Conservation (phyloP, 2,888 invertebrate species). For the Clitarchus hookeri region DNA sequence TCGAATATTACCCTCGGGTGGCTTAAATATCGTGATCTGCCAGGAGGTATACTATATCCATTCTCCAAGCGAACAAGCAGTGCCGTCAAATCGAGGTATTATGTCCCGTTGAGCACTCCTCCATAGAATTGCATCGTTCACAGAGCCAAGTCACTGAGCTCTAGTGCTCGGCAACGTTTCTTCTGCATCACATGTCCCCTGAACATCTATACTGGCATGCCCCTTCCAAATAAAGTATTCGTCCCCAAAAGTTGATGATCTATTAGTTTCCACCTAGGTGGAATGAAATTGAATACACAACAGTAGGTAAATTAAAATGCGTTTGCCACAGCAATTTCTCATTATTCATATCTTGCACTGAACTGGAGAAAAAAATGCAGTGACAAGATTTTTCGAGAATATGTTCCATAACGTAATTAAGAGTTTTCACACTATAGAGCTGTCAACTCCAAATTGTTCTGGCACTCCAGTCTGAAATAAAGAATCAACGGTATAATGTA, state of each 20-base stretch:
- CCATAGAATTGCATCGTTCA: background rate
- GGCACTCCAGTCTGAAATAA: background rate
- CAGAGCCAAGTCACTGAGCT: background rate
- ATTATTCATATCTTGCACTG: background rate
- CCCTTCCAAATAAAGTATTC: no score
- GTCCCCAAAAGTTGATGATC: background rate
- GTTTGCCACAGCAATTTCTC: background rate
- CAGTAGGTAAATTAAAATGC: background rate
- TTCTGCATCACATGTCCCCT: background rate
- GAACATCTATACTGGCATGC: background rate
- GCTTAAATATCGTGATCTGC: no score
- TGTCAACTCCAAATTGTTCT: background rate
- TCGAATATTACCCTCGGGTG: no score
- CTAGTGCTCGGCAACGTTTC: background rate
- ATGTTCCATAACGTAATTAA: constrained; percentile 12
- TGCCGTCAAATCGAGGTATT: background rate
- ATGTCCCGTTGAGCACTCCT: background rate
- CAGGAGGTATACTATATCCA: no score
- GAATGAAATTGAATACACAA: background rate
- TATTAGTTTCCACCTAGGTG: background rate
- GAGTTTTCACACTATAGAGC: background rate
- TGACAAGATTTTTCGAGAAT: background rate
- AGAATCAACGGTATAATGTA: background rate
- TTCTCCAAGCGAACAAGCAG: background rate
- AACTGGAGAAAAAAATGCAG: background rate